Evolutionary conservation across 1,140 invertebrate genomes (phyloP), one percentile per base, ranked within the genome.

Genomic region (Papilio aristodemus): DNA sequence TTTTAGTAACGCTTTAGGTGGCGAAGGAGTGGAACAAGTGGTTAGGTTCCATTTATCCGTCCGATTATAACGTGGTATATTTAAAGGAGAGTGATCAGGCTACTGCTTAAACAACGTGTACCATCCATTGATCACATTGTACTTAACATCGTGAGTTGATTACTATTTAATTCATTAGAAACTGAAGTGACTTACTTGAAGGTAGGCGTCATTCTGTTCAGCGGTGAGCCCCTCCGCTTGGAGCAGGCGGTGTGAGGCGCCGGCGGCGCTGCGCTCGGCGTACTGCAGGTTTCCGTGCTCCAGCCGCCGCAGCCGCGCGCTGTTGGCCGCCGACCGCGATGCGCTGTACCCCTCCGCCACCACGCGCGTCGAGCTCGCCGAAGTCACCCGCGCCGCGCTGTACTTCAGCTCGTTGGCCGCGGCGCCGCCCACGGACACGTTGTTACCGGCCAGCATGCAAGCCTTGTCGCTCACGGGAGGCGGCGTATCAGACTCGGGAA

Each of bases 311-410:
- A 95, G 94, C 87, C 96, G 95, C 6, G 96, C 95, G 17, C 94
- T 94, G 81, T 97, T 96, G n/a, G 95, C 86, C 82, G 91, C 91
- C 78, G 95, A 94, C 75, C 95, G 94, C 76, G 97, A 96, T 4
- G 95, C 94, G 89, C 95, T 97, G 82, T 95, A 96, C 60, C 95
- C 95, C 80, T 97, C 96, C 46, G 95, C 95, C n/a, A 96, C 93
- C 9, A 96, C 94, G 82, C 96, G 95, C 0, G 95, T 96, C 72
- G 95, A 96, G 11, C 95, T 95, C 4, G 95, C 95, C 25, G 95
- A 96, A 32, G 95, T 95, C 96, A 95, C 91, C 95, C 96, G 84
- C 94, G 97, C 90, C 94, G 96, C 83, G 95, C 92, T 79, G 94
- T 95, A 86, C 79, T 93, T 92, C 38, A 93, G 68, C 19, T 93